Base-by-base conservation (phyloP, 2,888 invertebrate species). In the Dioctria rufipes region DNA sequence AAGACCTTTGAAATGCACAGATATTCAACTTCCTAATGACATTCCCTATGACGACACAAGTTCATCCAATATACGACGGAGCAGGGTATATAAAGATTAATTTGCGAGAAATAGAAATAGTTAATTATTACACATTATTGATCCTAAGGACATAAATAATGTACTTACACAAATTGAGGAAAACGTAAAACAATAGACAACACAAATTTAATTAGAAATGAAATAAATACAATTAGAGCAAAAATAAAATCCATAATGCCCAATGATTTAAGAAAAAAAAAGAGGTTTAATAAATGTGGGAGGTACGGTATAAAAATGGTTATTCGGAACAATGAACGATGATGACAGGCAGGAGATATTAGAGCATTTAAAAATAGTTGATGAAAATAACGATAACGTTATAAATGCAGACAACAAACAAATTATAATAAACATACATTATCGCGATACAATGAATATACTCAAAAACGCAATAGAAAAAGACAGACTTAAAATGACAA, bases 211-310 rank as follows among this genome's bases (percentile, higher is more conserved):
- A 37, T 75, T 25, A 42, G 39, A 49, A 66, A 42, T 5, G 71
- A 81, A n/a, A 13, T 13, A n/a, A 60, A 9, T 25, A 25, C 0
- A 25, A 25, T 25, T 25, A 25, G 25, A 25, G 25, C 25, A 25
- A 25, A 25, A 25, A 25, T 25, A 25, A 25, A 25, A 25, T 25
- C 25, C 25, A 25, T 1, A 25, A 25, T 25, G 25, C 25, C 25
- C 25, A 25, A 25, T 25, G 25, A 25, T 13, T 60, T 43, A 80
- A 78, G 79, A 80, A 67, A 81, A 25, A 25, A 1, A 2, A 65
- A 39, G 73, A 81, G 83, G 78, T 42, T 78, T 83, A 69, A 46
- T 83, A 60, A 80, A 81, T 8, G 25, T 82, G 58, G 78, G 81
- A 78, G 81, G 82, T 78, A 82, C 66, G 25, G n/a, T 60, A 81